phyloP scores from a whole-genome alignment of 2,888 invertebrate genomes.

The Buathra laborator region DNA sequence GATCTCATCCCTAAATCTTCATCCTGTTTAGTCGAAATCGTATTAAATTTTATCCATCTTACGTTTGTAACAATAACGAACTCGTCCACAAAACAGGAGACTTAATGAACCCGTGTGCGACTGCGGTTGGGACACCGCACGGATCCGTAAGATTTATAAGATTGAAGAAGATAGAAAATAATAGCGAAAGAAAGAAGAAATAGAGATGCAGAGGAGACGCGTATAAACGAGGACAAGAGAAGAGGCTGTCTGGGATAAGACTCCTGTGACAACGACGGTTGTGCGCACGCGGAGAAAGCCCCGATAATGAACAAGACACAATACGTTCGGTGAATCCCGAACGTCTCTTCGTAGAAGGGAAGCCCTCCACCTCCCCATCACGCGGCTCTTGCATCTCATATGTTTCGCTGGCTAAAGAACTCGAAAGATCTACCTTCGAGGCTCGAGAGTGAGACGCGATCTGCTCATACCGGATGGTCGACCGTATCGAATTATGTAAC shows the following conservation, averaged over 20 bases:
- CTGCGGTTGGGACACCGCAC: background rate
- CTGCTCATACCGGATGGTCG: constrained; percentile 51
- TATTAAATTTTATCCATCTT: background rate
- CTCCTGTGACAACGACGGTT: constrained; percentile 22
- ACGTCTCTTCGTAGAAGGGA: constrained; percentile 25
- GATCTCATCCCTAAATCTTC: constrained; percentile 6
- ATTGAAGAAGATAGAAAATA: constrained; percentile 8
- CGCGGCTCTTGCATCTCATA: background rate
- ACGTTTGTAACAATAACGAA: background rate
- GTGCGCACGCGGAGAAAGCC: constrained; percentile 39
- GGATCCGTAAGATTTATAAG: background rate
- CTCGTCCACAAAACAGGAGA: background rate
- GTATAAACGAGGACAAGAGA: background rate
- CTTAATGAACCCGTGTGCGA: background rate
- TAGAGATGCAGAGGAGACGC: background rate
- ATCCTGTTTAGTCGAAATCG: constrained; percentile 6
- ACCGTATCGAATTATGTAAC: constrained; percentile 58
- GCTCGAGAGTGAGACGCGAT: constrained; percentile 17
- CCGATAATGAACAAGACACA: constrained; percentile 58
- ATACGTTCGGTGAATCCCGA: constrained; percentile 50
- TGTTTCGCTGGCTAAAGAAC: background rate
- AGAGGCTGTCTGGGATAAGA: background rate
- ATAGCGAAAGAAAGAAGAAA: background rate
- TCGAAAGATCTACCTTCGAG: background rate
- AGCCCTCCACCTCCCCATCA: background rate